Base-by-base conservation (phyloP, 2,888 invertebrate species). In the Sesia bembeciformis region DNA sequence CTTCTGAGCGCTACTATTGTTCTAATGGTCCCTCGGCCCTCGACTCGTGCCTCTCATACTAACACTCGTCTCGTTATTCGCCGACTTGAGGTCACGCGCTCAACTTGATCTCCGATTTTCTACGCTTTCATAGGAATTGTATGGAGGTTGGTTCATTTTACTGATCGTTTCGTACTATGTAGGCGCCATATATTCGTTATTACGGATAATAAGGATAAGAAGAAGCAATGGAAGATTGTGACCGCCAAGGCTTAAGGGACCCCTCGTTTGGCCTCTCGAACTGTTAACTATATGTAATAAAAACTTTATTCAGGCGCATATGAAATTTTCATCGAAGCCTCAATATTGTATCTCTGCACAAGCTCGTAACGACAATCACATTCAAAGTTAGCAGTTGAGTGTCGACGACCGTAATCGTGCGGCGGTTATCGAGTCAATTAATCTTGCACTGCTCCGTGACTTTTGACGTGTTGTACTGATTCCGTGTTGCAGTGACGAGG, bases 1-100 rank as follows among this genome's bases (percentile, higher is more conserved):
- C 81, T 84, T 77, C 77, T 81, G 80, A 74, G 68, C 73, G 76
- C 81, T 79, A 79, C 84, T 78, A 85, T 86, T 86, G 84, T 86
- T 84, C 78, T 82, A 80, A 82, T 83, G 70, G 84, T 71, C 76
- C 71, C 70, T 72, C 70, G 67, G 72, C 67, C 72, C 69, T 68
- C 72, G 65, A 52, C 69, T 72, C 69, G 64, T 70, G 49, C 52
- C 39, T 38, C 54, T 56, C 54, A 66, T 69, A 70, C 74, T 66
- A 68, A 74, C 74, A 75, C 74, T 68, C 74, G 74, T 72, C 76
- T 78, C 66, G 74, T 77, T 78, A 75, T 73, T 72, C 63, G 65
- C 67, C 65, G 68, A 63, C 73, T 76, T 72, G 70, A 73, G 81
- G 79, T 84, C 81, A 83, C 70, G 76, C 78, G 70, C 75, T 78